phyloP scores from a whole-genome alignment of 1,140 invertebrate genomes.

The Drosophila varians region DNA sequence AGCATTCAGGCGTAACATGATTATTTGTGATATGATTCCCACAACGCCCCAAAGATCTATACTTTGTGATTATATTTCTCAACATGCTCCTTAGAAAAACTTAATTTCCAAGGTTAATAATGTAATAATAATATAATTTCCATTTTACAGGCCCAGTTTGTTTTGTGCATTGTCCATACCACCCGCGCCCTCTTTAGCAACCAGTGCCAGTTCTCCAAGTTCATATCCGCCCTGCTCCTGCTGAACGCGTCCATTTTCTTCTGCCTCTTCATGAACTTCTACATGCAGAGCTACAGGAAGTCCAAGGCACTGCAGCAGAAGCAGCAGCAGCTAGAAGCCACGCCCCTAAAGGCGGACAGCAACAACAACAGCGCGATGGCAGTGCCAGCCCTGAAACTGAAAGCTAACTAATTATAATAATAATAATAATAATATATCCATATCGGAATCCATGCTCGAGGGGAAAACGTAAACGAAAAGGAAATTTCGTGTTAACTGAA shows the following conservation, averaged over 20 bases:
- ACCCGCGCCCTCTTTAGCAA: constrained; percentile 89
- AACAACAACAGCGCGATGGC: constrained; percentile 50
- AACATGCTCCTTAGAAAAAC: background rate
- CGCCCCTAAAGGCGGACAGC: constrained; percentile 31
- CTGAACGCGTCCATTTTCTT: constrained; percentile 96
- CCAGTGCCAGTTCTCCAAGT: constrained; percentile 89
- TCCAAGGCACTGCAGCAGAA: constrained; percentile 56
- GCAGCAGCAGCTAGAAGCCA: constrained; percentile 12
- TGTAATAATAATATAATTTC: too few relatives aligned
- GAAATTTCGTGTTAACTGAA: constrained; percentile 48
- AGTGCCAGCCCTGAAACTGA: constrained; percentile 50
- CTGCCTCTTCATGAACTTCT: constrained; percentile 95
- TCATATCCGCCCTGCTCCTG: constrained; percentile 90
- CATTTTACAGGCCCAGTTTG: constrained; percentile 88
- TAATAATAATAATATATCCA: background rate
- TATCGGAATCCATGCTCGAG: constrained; percentile 45
- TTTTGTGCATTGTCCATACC: constrained; percentile 90
- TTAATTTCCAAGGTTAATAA: too few relatives aligned
- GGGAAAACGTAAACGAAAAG: too few relatives aligned
- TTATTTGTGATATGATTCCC: constrained; percentile 11
- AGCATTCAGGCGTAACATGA: constrained; percentile 29
- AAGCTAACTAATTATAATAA: constrained; percentile 56
- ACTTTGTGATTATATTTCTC: constrained; percentile 6
- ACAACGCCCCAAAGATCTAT: background rate
- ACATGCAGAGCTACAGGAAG: constrained; percentile 91